These are phyloP conservation scores for Nesometra sesokonis DNA, from an alignment of 35 echinoderm and acorn worm species.

Conservation along the genomic window DNA sequence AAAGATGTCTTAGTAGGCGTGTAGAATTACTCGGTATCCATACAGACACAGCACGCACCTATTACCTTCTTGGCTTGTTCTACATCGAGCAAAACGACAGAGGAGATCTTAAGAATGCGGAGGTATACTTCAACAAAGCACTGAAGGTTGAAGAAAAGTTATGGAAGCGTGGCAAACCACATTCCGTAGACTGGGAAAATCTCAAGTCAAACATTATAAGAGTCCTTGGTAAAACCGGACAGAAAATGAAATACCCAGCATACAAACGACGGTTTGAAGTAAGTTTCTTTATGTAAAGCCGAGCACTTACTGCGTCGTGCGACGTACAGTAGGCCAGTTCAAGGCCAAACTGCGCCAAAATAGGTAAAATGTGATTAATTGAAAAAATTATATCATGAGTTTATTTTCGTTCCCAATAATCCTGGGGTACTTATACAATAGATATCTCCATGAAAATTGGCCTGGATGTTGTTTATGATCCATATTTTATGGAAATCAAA, in stretches of 20 bases:
- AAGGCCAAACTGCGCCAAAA: too few species aligned
- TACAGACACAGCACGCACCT: constrained; percentile 62
- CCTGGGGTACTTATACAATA: too few species aligned
- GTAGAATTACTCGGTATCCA: constrained; percentile 32
- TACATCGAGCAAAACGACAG: constrained; percentile 30
- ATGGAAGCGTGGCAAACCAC: constrained; percentile 74
- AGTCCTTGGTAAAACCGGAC: constrained; percentile 38
- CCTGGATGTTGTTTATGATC: too few species aligned
- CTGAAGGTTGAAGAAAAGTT: constrained; percentile 74
- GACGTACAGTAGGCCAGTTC: too few species aligned
- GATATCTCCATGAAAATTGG: too few species aligned
- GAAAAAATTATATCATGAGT: too few species aligned
- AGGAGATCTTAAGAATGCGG: constrained; percentile 31
- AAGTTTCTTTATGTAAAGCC: not conserved
- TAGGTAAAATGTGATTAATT: too few species aligned
- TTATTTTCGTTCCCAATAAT: too few species aligned
- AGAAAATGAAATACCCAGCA: constrained; percentile 11
- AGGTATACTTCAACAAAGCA: constrained; percentile 65
- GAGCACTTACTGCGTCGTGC: too few species aligned
- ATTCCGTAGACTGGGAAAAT: constrained; percentile 64
- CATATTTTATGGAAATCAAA: too few species aligned
- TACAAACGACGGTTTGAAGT: constrained; percentile 71
- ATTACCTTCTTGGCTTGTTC: constrained; percentile 71
- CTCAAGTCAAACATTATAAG: constrained; percentile 42
- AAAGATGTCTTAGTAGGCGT: constrained; percentile 50